A percentile compares a stretch with the other conserved stretches of the same genome.
phyloP scores from a whole-genome alignment of 2,888 invertebrate species.

The Amiota communis region DNA sequence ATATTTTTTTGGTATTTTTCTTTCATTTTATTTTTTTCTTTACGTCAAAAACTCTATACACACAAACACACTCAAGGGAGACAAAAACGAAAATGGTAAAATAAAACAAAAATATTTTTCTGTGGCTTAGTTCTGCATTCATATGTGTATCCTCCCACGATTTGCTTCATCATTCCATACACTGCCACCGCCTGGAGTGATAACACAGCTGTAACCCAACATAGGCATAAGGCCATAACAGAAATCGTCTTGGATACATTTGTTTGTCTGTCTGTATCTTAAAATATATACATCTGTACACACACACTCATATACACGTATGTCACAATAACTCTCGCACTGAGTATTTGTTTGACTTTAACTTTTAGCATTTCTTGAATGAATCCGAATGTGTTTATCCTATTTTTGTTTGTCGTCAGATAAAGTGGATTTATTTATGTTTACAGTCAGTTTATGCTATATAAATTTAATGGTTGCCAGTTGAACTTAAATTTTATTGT shows the following conservation, averaged over 20 bases:
- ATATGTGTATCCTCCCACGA: no score
- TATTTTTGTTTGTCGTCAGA: conserved; percentile 2
- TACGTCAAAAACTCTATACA: neutral
- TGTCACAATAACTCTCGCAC: no score
- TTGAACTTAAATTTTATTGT: no score
- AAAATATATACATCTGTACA: no score
- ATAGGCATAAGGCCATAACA: neutral
- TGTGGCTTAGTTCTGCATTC: no score
- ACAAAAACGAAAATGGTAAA: no score
- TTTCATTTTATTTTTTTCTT: neutral
- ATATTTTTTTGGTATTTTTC: neutral
- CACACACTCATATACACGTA: no score
- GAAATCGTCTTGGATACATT: neutral
- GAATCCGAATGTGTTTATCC: neutral
- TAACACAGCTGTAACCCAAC: neutral
- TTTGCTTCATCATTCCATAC: neutral
- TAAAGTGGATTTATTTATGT: neutral
- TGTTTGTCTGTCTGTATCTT: no score
- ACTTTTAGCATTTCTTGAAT: neutral
- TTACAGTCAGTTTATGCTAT: neutral
- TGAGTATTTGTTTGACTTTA: conserved; percentile 7
- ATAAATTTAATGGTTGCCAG: no score
- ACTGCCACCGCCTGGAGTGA: neutral
- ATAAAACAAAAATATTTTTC: no score
- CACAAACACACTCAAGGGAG: no score